Evolutionary conservation across 2,113 vertebrate genomes (phyloP).

Genomic region (Phylloscopus trochiloides): DNA sequence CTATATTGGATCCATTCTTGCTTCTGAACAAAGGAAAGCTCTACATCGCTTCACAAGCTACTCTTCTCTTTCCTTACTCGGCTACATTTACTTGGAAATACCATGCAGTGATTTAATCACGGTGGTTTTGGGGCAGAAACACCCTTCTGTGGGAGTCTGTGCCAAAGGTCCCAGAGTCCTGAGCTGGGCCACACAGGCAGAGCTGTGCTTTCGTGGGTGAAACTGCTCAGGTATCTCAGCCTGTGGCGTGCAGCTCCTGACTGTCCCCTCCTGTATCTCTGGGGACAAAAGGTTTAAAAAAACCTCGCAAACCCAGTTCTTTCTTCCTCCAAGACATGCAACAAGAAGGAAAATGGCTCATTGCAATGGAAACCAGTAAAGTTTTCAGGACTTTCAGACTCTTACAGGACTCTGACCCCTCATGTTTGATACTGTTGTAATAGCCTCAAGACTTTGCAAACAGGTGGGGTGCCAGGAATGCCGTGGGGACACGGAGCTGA

Average conservation of each 20-base stretch:
- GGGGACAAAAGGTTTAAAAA: background rate
- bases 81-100: background rate
- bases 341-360: background rate
- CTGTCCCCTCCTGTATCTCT: background rate
- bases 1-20: background rate
- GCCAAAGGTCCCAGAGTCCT: background rate
- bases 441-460: background rate
- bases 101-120: background rate
- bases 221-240: background rate
- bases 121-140: background rate
- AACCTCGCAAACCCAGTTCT: background rate
- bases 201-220: background rate
- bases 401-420: background rate
- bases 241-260: background rate
- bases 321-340: background rate
- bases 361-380: background rate
- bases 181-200: background rate
- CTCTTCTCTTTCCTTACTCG: background rate
- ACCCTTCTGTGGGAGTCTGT: background rate
- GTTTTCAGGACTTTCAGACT: background rate
- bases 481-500: rapidly evolving
- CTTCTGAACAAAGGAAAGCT: background rate
- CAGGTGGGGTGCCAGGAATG: background rate
- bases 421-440: background rate
- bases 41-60: background rate